Evolutionary conservation across 2,888 invertebrate species (phyloP), one percentile per base, ranked within the genome.

Genomic region (Argyresthia albistria): DNA sequence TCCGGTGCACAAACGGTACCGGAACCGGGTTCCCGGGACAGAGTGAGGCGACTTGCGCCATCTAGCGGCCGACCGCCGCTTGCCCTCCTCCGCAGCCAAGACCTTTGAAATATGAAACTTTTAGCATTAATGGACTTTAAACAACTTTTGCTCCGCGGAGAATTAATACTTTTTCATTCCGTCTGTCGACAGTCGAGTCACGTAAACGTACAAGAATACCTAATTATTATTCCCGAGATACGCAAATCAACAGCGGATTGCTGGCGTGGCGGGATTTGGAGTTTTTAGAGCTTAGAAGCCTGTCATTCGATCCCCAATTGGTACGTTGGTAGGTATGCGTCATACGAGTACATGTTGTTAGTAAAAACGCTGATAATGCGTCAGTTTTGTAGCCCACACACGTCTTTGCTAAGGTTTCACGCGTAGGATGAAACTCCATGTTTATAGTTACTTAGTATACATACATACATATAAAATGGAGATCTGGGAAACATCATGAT

Each of bases 1-100:
- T 78, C 76, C 79, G 76, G 75, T 54, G 59, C 66, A 65, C 61
- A 68, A 73, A 50, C 50, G 43, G 70, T 65, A 66, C 67, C 67
- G 65, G 73, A 76, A 77, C 12, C 48, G 70, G 66, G 2, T 25
- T 4, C 25, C 63, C 62, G 57, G 63, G 63, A 65, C 65, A 66
- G 72, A 66, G 67, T 67, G 67, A 70, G 68, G 69, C 39, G 10
- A 10, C 15, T 35, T 36, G 48, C 48, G 14, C 47, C 35, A 25
- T 25, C 35, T 47, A 12, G 39, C 48, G 25, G n/a, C 15, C 46
- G 11, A 46, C 46, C 15, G 12, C 16, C 46, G 35, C 35, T 46
- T 35, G 25, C n/a, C 46, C 35, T 35, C 46, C 46, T 45, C 16
- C 16, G 45, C 45, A 8, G 35, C 47, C 35, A n/a, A 47, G 47